Conservation (phyloP, 2,113 vertebrate species). For the Cochlearius cochlearius region DNA sequence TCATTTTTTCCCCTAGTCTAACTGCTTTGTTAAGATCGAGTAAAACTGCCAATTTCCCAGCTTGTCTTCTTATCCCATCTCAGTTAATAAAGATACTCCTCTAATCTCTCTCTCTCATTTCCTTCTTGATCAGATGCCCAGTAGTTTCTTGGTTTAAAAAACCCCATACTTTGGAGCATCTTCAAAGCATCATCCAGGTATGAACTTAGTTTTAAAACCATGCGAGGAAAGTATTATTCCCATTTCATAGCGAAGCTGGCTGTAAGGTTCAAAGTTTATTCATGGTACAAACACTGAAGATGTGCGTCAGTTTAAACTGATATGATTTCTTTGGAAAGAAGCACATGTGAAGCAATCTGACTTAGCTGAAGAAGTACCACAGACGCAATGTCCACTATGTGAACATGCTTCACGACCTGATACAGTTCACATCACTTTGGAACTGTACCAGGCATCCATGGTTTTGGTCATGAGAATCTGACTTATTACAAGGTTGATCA, state of each 20-base stretch:
- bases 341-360: neutral
- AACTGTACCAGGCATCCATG: neutral
- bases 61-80: neutral
- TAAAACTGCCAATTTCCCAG: neutral
- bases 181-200: neutral
- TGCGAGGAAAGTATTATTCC: neutral
- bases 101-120: neutral
- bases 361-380: neutral
- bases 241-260: neutral
- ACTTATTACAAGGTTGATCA: neutral
- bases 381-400: accelerated
- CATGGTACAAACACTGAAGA: neutral
- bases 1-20: neutral
- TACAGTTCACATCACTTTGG: neutral
- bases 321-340: neutral
- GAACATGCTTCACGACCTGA: neutral
- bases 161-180: neutral
- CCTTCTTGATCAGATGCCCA: neutral
- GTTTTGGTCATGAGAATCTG: neutral
- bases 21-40: neutral
- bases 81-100: neutral
- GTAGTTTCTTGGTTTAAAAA: neutral
- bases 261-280: neutral
- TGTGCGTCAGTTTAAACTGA: neutral
- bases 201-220: neutral